Conservation (phyloP, 2,797 vertebrate genomes). For the Amblyraja radiata region DNA sequence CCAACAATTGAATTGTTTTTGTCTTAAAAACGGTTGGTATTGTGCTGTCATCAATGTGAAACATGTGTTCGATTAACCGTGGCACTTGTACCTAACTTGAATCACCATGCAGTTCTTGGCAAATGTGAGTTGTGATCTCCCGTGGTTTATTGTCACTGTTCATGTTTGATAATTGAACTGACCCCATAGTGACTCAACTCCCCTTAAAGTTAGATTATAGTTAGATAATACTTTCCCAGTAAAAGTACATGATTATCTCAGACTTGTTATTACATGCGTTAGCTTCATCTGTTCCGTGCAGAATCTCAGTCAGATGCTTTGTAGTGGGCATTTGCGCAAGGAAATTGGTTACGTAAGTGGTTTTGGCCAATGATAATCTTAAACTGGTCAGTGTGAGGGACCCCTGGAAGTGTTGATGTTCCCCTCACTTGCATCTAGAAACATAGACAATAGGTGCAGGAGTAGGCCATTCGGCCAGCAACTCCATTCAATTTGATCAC, state of each 20-base stretch:
- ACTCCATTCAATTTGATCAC: no score
- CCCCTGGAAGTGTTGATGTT: not conserved
- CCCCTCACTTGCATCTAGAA: no score
- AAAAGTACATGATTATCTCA: not conserved
- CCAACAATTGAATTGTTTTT: not conserved
- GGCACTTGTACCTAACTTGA: not conserved
- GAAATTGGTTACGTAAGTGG: no score
- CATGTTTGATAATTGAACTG: not conserved
- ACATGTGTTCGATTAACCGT: not conserved
- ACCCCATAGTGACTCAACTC: not conserved
- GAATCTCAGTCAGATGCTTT: not conserved
- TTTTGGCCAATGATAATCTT: not conserved
- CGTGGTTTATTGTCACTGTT: not conserved
- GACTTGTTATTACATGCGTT: no score
- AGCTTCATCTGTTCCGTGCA: not conserved
- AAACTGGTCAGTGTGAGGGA: not conserved
- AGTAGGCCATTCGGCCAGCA: no score
- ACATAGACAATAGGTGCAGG: no score
- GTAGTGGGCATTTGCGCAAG: not conserved
- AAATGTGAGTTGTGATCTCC: not conserved
- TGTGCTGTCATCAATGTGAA: not conserved
- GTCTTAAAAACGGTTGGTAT: not conserved
- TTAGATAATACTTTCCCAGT: not conserved
- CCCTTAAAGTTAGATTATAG: not conserved
- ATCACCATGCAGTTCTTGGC: not conserved